Evolutionary conservation across 1,140 invertebrate genomes (phyloP), one percentile per base, ranked within the genome.

Genomic region (Lepidostoma basale): DNA sequence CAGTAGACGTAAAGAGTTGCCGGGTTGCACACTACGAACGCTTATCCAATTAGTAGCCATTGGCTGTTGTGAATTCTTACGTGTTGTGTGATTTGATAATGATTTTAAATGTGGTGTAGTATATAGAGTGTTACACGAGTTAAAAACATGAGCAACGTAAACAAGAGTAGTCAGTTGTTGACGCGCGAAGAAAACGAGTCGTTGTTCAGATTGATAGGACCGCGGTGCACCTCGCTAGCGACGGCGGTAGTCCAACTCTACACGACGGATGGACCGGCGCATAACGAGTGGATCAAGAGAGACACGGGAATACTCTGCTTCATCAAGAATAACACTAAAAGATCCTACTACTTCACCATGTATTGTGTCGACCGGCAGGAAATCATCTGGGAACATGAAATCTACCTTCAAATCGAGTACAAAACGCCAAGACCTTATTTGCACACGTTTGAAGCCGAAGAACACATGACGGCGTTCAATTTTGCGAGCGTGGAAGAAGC

Each of bases 361-460:
- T 96, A 90, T 79, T 96, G 94, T 76, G 83, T 94, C 8, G 88
- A 90, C 72, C 88, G 88, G 70, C 87, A 88, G 72, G 78, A 85
- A 18, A 83, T 93, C 81, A 81, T 95, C 16, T 98, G 95, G 94
- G 94, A 97, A 80, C 95, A 98, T 77, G 95, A 98, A 82, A 84
- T 97, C 8, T 98, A 98, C 80, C 92, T 91, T 76, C 89, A 92
- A 75, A 95, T 98, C 82, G 88, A 93, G 59, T 97, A 98, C 79
- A 90, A 90, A 73, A 87, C 88, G 69, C 89, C 92, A 0, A 79
- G 88, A 59, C 81, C 88, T 9, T 97, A 90, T 80, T 90, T 98
- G 74, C 92, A 98, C 76, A 94, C 92, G 5, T 98, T 98, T 83
- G 96, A 98, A 83, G 94, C 92, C 62, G 93, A 97, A 82, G 92